A percentile compares a stretch with the other conserved stretches of the same genome.
These are phyloP conservation scores for Rhinogobius similis DNA, from an alignment of 2,113 vertebrate species.

Conservation along the genomic window DNA sequence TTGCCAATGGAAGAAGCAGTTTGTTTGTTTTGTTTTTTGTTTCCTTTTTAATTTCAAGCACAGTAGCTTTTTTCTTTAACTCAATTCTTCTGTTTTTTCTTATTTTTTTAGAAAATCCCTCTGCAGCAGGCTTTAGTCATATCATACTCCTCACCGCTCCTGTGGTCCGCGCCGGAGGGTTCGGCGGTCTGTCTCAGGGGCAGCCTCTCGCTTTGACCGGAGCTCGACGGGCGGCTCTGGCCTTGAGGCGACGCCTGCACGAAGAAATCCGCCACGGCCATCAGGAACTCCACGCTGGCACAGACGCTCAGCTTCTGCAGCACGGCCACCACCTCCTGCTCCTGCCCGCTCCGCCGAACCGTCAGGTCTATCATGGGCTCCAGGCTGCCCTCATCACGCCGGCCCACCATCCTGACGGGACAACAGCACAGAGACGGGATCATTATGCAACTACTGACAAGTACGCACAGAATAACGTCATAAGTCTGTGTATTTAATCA, in stretches of 20 bases:
- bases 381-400: constrained; percentile 74
- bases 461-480: too few species aligned
- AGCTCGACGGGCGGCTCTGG: fast-evolving
- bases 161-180: constrained; percentile 54
- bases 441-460: background rate
- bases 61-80: too few species aligned
- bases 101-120: too few species aligned
- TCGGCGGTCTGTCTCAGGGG: constrained; percentile 73
- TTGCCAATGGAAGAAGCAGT: too few species aligned
- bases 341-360: constrained; percentile 77
- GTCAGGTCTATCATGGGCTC: constrained; percentile 86
- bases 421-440: background rate
- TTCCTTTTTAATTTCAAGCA: too few species aligned
- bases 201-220: constrained; percentile 67
- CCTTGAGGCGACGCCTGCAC: constrained; percentile 83
- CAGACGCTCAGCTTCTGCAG: constrained; percentile 92
- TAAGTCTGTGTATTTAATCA: too few species aligned
- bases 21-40: too few species aligned
- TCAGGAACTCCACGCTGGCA: constrained; percentile 93
- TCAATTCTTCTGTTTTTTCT: too few species aligned
- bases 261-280: constrained; percentile 93
- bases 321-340: constrained; percentile 79
- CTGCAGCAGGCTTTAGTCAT: too few species aligned
- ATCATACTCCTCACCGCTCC: constrained; percentile 45
- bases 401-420: constrained; percentile 89